A percentile compares a stretch with the other conserved stretches of the same genome.
phyloP scores from a whole-genome alignment of 2,113 vertebrate species.

The Cyprichromis sp. region DNA sequence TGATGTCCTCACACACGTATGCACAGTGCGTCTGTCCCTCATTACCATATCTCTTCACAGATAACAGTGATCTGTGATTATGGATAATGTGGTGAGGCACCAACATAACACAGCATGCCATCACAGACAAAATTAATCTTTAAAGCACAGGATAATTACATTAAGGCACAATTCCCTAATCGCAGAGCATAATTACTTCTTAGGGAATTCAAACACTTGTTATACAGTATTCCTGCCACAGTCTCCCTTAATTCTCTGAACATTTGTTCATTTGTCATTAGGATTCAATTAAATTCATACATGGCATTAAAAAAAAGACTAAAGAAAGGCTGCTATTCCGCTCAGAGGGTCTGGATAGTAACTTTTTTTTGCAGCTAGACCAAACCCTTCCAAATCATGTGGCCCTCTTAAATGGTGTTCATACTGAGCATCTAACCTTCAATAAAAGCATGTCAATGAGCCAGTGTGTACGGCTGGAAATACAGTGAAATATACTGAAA shows the following conservation, averaged over 20 bases:
- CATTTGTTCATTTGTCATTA: slow-evolving; percentile 10
- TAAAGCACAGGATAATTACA: slow-evolving; percentile 68
- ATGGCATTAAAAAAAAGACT: background rate
- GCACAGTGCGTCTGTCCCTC: background rate
- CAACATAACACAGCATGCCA: slow-evolving; percentile 47
- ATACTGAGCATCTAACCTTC: background rate
- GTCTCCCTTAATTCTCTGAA: slow-evolving; percentile 14
- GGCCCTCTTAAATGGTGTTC: background rate
- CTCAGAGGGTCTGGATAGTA: background rate
- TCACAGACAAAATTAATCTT: slow-evolving; percentile 68
- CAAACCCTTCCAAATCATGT: background rate
- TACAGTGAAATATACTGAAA: background rate
- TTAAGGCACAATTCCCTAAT: slow-evolving; percentile 64
- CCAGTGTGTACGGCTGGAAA: background rate
- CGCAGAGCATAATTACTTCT: slow-evolving; percentile 65
- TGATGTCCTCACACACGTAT: background rate
- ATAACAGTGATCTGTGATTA: slow-evolving; percentile 63
- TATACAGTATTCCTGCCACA: slow-evolving; percentile 17
- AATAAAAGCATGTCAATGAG: background rate
- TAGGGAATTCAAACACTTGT: slow-evolving; percentile 54
- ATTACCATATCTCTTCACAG: background rate
- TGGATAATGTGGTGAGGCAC: slow-evolving; percentile 61
- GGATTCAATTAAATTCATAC: slow-evolving; percentile 35
- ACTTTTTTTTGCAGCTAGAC: background rate
- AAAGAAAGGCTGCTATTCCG: background rate